Evolutionary conservation across 2,113 vertebrate species (phyloP).

Genomic region (Amphiprion percula): DNA sequence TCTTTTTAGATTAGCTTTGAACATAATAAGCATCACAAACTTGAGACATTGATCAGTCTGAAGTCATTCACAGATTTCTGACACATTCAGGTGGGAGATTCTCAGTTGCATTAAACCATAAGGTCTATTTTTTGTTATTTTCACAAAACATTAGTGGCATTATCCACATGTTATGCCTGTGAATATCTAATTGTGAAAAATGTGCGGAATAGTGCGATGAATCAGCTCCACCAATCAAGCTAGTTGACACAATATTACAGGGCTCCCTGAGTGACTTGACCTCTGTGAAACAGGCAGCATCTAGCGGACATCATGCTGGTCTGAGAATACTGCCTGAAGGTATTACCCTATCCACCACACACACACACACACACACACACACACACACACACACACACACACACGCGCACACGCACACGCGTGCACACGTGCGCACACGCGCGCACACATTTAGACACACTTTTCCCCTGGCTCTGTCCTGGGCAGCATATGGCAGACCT

Average conservation of each 20-base stretch:
- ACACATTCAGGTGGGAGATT: too few species aligned
- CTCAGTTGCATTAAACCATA: too few species aligned
- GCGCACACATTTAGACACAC: constrained; percentile 47
- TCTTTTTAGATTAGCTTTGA: too few species aligned
- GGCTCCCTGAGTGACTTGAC: constrained; percentile 29
- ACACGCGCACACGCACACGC: constrained; percentile 43
- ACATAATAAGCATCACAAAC: too few species aligned
- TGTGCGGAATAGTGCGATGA: not conserved
- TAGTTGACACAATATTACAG: not conserved
- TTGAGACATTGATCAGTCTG: too few species aligned
- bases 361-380: constrained; percentile 45
- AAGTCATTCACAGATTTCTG: too few species aligned
- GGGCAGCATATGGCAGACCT: constrained; percentile 75
- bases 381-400: constrained; percentile 47
- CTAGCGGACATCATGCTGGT: constrained; percentile 43
- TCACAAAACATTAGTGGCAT: too few species aligned
- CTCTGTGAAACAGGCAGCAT: constrained; percentile 44
- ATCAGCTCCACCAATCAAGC: constrained; percentile 10
- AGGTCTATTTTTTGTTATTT: too few species aligned
- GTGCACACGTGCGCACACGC: constrained; percentile 40
- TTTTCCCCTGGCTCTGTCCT: constrained; percentile 65
- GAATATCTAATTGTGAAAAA: not conserved
- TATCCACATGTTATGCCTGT: too few species aligned
- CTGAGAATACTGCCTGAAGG: constrained; percentile 32
- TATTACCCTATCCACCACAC: constrained; percentile 41